Percentiles rank a stretch among this genome's conserved stretches.
These are phyloP conservation scores for Crypturellus undulatus DNA, from an alignment of 2,113 vertebrate genomes.

Conservation along the genomic window DNA sequence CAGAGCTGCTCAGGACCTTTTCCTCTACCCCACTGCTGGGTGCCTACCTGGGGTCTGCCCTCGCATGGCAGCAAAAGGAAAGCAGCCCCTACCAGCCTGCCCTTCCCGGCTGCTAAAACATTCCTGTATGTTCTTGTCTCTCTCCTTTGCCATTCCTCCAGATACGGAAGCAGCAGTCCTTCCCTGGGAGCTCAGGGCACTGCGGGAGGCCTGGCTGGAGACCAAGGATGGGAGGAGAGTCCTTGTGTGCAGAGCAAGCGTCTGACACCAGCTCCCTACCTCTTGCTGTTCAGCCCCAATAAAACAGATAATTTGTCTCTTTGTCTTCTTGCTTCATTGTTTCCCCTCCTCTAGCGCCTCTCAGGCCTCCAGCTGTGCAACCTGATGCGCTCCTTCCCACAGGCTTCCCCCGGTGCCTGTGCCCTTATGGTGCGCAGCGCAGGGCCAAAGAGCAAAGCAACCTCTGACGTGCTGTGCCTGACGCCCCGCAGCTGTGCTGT, in stretches of 20 bases:
- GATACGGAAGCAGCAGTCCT: constrained; percentile 86
- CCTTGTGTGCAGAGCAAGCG: constrained; percentile 83
- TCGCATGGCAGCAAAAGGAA: background rate
- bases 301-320: too few species aligned
- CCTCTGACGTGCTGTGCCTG: too few species aligned
- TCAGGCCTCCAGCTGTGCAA: background rate
- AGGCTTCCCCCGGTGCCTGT: background rate
- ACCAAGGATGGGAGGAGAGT: constrained; percentile 76
- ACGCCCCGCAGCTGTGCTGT: too few species aligned
- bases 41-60: background rate
- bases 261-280: too few species aligned
- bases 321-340: background rate
- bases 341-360: too few species aligned
- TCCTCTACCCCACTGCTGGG: too few species aligned
- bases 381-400: background rate
- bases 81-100: background rate
- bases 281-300: background rate
- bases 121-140: background rate
- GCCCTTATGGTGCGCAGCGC: background rate
- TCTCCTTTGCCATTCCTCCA: constrained; percentile 31
- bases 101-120: background rate
- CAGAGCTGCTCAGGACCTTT: too few species aligned
- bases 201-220: constrained; percentile 75
- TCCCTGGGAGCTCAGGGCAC: constrained; percentile 82
- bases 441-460: background rate